Percentiles rank a stretch among this genome's conserved stretches.
These are phyloP conservation scores for Philopedon plagiatum DNA, from an alignment of 2,888 invertebrate genomes.

Conservation along the genomic window DNA sequence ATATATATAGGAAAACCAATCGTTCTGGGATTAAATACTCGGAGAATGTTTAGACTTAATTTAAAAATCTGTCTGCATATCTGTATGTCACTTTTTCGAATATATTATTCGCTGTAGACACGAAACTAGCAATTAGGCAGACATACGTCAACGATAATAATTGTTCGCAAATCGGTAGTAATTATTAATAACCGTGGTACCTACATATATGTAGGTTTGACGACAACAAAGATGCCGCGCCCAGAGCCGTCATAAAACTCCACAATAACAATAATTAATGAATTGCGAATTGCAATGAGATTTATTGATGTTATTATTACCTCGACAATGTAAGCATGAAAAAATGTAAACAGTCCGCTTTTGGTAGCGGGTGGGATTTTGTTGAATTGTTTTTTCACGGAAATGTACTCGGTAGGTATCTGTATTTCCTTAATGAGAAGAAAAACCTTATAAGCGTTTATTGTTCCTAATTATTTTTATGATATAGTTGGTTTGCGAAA, in stretches of 20 bases:
- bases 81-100: no score
- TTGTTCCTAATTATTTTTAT: no score
- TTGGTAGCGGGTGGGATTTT: constrained; percentile 3
- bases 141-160: no score
- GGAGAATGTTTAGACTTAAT: no score
- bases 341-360: constrained; percentile 11
- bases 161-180: no score
- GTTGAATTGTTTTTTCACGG: constrained; percentile 5
- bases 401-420: neutral
- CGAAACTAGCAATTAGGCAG: no score
- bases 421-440: neutral
- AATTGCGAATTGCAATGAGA: constrained; percentile 13
- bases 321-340: neutral
- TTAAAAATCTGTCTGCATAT: no score
- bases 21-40: no score
- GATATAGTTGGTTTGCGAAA: no score
- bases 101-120: no score
- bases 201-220: neutral
- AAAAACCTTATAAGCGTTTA: no score
- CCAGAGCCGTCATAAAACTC: neutral
- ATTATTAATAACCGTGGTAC: neutral
- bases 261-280: neutral
- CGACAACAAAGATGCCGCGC: constrained; percentile 12
- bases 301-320: neutral
- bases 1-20: no score